Evolutionary conservation across 1,140 invertebrate species (phyloP), one percentile per base, ranked within the genome.

Genomic region (Neodiprion virginianus): DNA sequence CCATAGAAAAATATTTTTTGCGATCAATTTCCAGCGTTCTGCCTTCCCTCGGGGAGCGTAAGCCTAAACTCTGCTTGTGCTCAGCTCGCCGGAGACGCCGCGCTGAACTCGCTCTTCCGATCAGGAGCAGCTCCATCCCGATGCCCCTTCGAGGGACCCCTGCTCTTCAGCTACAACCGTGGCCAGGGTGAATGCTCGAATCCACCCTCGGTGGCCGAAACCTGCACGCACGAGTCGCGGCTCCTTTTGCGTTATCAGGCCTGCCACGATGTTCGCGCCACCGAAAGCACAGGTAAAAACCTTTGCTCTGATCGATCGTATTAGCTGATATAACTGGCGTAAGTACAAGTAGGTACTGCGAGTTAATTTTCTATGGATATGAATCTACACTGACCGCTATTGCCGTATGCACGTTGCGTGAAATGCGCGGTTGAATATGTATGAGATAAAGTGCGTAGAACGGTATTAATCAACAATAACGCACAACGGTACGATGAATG

Each of bases 221-320:
- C 94, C 73, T 97, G 95, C 83, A 96, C 94, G 0, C 94, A 96
- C 80, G 92, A 95, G 78, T 95, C 93, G 1, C 89, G 93, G 71
- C 87, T 96, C 14, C 89, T 96, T 53, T 89, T 96, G 65, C 92
- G 94, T 78, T 97, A 95, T 83, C 94, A 96, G 83, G 95, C 95
- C 0, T 97, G 95, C 86, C 92, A 94, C n/a, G 95, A 96, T 84
- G 92, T 96, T 1, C 87, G 90, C 65, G 92, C 92, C 10, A 93
- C 94, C 0, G 92, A 94, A 82, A 93, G 92, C 79, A 91, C 91
- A 69, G 92, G 92, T 93, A 86, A 86, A 85, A 81, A 80, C 17
- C 70, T n/a, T 12, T 84, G 72, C 75, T 68, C 67, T 68, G n/a
- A 4, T 67, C 40, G 7, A 47, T 49, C 48, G 65, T 40, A 40